Evolutionary conservation across 2,888 invertebrate species (phyloP).

Genomic region (Notodonta dromedarius): DNA sequence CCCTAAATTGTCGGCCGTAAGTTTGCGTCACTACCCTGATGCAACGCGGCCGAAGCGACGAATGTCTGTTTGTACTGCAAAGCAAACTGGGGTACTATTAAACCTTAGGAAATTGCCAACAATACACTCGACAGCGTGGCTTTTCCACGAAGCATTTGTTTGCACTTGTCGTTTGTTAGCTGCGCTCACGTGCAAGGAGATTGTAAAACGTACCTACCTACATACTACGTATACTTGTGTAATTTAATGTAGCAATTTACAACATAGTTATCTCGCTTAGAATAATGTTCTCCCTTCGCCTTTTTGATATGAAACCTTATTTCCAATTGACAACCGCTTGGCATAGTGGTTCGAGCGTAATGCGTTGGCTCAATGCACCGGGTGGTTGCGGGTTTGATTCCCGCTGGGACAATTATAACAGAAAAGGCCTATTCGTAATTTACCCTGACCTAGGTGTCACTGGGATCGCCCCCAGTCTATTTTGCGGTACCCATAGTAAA

Average conservation of each 20-base stretch:
- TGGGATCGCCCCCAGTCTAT: too few species aligned
- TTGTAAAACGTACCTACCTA: constrained; percentile 2
- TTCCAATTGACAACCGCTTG: too few species aligned
- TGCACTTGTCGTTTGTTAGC: constrained; percentile 5
- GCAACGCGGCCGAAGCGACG: constrained; percentile 4
- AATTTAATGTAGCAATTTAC: background rate
- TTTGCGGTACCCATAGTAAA: too few species aligned
- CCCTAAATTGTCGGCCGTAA: background rate
- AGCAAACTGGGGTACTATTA: constrained; percentile 55
- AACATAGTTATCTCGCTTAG: too few species aligned
- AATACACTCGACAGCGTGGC: constrained; percentile 37
- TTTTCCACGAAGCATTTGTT: constrained; percentile 40
- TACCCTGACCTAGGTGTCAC: too few species aligned
- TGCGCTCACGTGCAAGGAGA: background rate
- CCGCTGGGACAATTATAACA: too few species aligned
- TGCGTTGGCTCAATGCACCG: too few species aligned
- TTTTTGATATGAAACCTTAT: too few species aligned
- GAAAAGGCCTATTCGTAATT: too few species aligned
- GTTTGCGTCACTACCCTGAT: constrained; percentile 7
- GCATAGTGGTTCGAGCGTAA: too few species aligned
- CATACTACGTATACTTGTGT: background rate
- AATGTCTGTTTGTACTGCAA: constrained; percentile 53
- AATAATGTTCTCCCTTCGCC: too few species aligned
- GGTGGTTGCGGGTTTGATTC: too few species aligned
- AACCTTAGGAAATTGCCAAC: constrained; percentile 54